Percentiles rank a stretch among this genome's conserved stretches.
Conservation (phyloP, 2,113 vertebrate species). For the Saccopteryx bilineata region DNA sequence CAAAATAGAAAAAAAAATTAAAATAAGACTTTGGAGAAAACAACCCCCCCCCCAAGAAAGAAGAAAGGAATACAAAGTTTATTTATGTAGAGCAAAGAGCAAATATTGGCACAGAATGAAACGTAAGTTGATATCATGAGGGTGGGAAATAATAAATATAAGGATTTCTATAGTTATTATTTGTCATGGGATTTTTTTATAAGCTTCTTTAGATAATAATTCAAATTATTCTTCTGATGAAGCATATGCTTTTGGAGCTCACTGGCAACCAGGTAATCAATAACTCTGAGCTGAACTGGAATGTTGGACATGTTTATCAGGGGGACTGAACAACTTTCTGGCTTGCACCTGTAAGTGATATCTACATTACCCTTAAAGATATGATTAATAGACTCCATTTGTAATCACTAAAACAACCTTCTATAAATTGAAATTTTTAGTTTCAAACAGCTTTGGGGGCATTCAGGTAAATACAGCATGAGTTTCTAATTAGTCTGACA, state of each 20-base stretch:
- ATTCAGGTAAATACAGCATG: slow-evolving; percentile 75
- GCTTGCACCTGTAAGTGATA: background rate
- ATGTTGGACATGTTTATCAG: background rate
- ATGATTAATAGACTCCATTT: slow-evolving; percentile 43
- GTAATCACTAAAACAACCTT: slow-evolving; percentile 52
- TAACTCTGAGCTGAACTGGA: background rate
- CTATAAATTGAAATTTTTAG: slow-evolving; percentile 66
- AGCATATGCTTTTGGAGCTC: background rate
- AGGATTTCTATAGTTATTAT: background rate
- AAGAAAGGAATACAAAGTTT: background rate
- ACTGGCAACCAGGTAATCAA: background rate
- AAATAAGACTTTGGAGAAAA: background rate
- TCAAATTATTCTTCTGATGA: background rate
- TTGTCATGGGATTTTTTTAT: background rate
- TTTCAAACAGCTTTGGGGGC: slow-evolving; percentile 66
- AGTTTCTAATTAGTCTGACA: slow-evolving; percentile 82
- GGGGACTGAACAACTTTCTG: background rate
- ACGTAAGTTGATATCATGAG: background rate
- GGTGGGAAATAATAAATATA: background rate
- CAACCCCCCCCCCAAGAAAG: background rate
- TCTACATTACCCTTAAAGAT: background rate
- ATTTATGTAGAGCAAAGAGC: background rate
- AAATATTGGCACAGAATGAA: background rate
- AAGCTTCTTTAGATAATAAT: background rate
- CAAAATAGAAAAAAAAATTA: background rate